Evolutionary conservation across 2,888 invertebrate species (phyloP).

Genomic region (Neria commutata): DNA sequence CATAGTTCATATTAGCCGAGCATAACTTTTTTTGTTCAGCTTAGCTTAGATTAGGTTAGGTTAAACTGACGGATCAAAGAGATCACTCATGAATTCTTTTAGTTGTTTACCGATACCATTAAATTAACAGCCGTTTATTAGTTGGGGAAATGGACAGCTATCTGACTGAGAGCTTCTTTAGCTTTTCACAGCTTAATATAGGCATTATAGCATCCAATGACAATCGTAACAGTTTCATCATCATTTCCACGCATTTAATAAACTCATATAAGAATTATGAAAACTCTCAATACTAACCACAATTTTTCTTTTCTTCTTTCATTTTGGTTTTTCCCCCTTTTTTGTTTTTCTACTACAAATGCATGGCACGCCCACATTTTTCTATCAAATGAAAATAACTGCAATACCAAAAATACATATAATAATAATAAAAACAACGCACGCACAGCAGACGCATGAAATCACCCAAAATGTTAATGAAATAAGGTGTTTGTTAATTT

Average conservation of each 20-base stretch:
- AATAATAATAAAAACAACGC: slow-evolving; percentile 13
- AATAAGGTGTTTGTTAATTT: slow-evolving; percentile 8
- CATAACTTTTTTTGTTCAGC: no score
- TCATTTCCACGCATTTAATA: not conserved
- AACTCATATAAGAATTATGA: not conserved
- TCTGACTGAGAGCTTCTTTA: no score
- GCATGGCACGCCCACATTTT: slow-evolving; percentile 42
- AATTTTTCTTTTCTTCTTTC: not conserved
- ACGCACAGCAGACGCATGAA: slow-evolving; percentile 29
- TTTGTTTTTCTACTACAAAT: slow-evolving; percentile 20
- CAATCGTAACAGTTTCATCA: no score
- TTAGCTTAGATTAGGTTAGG: no score
- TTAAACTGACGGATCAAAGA: no score
- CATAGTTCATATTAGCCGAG: no score
- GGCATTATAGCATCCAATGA: no score
- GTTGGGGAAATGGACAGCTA: no score
- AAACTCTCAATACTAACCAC: not conserved
- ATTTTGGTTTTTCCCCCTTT: slow-evolving; percentile 29
- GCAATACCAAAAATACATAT: slow-evolving; percentile 29
- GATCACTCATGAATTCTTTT: no score
- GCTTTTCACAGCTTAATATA: no score
- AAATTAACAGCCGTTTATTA: no score
- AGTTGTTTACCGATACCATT: no score
- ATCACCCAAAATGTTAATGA: slow-evolving; percentile 4
- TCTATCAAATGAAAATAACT: slow-evolving; percentile 22